Base-by-base conservation (phyloP, 1,140 invertebrate species). In the Ceratosolen fusciceps region DNA sequence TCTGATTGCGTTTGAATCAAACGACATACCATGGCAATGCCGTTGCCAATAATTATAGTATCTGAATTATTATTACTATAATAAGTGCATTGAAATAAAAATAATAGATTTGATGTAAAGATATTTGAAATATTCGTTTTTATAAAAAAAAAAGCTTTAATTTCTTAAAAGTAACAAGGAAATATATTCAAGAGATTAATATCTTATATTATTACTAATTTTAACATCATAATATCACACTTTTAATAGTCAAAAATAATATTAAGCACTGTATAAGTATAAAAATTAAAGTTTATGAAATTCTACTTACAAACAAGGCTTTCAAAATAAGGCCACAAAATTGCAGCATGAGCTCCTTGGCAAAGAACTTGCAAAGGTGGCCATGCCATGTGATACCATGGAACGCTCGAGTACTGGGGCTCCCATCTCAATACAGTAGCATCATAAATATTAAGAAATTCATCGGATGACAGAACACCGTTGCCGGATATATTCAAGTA, bases 371-470 rank as follows among this genome's bases (percentile, higher is more conserved):
- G 93, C 0, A 95, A 82, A 49, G 92, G 91, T 77, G 91, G 90
- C 88, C 93, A 92, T 67, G 92, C 83, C 70, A 91, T 86, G 77
- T 90, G 90, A 86, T 94, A 96, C 95, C 95, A 96, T 0, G 95
- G 93, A 82, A 93, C 92, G 54, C 91, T 90, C 9, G 92, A 91
- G 72, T 93, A 91, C 85, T 94, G 93, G 56, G 92, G 91, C 81
- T 93, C 93, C 96, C 96, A 98, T 76, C 93, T 92, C 39, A 97
- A 90, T 75, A 93, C 93, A 49, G 92, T 90, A 16, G 93, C 92
- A 83, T 97, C 95, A 87, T 96, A 98, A 72, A 97, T 90, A 62
- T 92, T 92, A 58, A 94, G 92, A 88, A 97, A 97, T 90, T 97
- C 96, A 56, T 94, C 92, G 68, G 93, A 88, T 62, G 91, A 93